These are phyloP conservation scores for Lissocephala sabroskyi DNA, from an alignment of 2,888 invertebrate genomes.

Conservation along the genomic window DNA sequence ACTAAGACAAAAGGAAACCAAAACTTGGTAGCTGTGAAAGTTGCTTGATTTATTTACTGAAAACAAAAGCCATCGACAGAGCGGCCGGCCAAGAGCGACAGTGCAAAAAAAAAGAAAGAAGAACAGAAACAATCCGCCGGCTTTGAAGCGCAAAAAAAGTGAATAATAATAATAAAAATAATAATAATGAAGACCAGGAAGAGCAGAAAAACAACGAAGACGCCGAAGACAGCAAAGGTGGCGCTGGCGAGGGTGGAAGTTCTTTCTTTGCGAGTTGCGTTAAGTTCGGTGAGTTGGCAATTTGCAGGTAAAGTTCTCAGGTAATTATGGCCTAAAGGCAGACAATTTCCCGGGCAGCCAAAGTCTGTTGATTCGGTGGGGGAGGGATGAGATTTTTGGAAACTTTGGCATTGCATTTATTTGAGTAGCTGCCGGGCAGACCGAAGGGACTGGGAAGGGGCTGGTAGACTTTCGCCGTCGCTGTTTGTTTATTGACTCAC, in stretches of 20 bases:
- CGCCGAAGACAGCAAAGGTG: not conserved
- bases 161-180: not conserved
- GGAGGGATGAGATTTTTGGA: too few species aligned
- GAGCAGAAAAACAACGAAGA: too few species aligned
- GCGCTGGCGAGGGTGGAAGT: conserved; percentile 1
- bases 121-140: not conserved
- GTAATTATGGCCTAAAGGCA: conserved; percentile 62
- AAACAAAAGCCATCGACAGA: conserved; percentile 3
- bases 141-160: too few species aligned
- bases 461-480: too few species aligned
- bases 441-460: not conserved
- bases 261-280: not conserved
- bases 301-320: conserved; percentile 48
- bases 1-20: not conserved
- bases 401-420: conserved; percentile 3
- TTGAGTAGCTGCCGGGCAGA: conserved; percentile 17
- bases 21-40: conserved; percentile 3
- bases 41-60: conserved; percentile 4
- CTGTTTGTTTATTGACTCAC: conserved; percentile 54
- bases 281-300: conserved; percentile 6
- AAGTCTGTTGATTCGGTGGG: too few species aligned
- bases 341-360: too few species aligned
- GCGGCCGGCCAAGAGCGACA: too few species aligned
- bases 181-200: not conserved
- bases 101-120: not conserved